Base-by-base conservation (phyloP, 2,797 vertebrate species). In the Dermochelys coriacea region DNA sequence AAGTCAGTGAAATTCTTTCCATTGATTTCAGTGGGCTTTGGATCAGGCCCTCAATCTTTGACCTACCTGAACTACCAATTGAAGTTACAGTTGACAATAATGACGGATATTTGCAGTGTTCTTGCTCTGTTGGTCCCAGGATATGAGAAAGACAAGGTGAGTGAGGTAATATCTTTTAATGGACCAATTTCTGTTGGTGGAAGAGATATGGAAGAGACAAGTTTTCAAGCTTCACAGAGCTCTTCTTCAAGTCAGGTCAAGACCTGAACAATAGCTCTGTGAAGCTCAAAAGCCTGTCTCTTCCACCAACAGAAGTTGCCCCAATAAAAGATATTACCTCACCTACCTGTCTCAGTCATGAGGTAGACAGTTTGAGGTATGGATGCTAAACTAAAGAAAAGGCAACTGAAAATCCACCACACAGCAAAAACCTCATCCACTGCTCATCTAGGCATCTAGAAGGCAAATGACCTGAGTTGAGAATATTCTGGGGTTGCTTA, bases 361-460 rank as follows among this genome's bases (percentile, higher is more conserved):
- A 47, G 1, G 10, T 49, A 87, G 71, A 12, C 27, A 45, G 37
- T 27, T 74, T 45, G 71, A 68, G 4, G 15, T 6, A 3, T 54
- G 18, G 25, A 14, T 50, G 71, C 71, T 45, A 64, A 64, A n/a
- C 8, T 8, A 64, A 64, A 34, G 61, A 64, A n/a, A n/a, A 77
- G 12, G 52, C 5, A 74, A 12, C 25, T 19, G 1, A 15, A 19
- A 14, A 57, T 74, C 59, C 14, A n/a, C 12, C 4, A 2, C 29
- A 5, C 2, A 4, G 82, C 9, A 61, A 31, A 3, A 1, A 0
- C 0, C 0, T 0, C 0, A 0, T 34, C 15, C 59, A 4, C 5
- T 8, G 0, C 12, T 59, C 91, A 16, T 3, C 2, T 5, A 51
- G 52, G 8, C 49, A 1, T 4, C 31, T 4, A 23, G 18, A 37